These are phyloP conservation scores for Mormyrops boulengeri DNA, from an alignment of 2,797 vertebrate species.

Conservation along the genomic window DNA sequence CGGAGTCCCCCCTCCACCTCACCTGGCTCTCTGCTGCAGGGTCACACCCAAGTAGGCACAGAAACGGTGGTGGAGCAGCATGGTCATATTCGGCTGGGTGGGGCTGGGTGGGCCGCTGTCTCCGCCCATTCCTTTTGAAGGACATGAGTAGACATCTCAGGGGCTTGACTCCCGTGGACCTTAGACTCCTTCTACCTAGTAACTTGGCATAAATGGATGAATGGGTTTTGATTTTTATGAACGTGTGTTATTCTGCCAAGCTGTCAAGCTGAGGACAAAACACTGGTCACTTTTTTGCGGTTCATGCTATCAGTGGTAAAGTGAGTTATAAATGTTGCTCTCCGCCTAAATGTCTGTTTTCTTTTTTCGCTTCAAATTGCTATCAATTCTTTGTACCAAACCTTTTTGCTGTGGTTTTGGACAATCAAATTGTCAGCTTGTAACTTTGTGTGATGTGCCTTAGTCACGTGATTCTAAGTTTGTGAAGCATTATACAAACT, in stretches of 20 bases:
- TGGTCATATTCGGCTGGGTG: slow-evolving; percentile 58
- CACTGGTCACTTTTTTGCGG: neutral
- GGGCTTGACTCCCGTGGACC: neutral
- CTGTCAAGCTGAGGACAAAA: neutral
- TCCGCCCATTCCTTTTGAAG: slow-evolving; percentile 70
- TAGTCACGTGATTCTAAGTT: neutral
- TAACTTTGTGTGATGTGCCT: slow-evolving; percentile 19
- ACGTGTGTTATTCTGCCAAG: neutral
- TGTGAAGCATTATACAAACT: neutral
- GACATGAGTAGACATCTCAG: neutral
- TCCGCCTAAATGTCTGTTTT: slow-evolving; percentile 9
- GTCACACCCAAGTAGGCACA: slow-evolving; percentile 53
- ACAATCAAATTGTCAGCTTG: slow-evolving; percentile 7
- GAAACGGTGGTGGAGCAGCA: slow-evolving; percentile 63
- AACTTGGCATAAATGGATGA: neutral
- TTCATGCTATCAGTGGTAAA: neutral
- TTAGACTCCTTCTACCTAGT: neutral
- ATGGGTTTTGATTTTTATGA: neutral
- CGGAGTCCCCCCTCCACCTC: slow-evolving; percentile 55
- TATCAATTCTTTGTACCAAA: neutral
- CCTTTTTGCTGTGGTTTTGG: neutral
- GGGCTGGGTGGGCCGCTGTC: slow-evolving; percentile 67
- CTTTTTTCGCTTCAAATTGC: neutral
- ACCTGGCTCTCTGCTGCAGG: slow-evolving; percentile 54
- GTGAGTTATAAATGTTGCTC: neutral